Conservation (phyloP, 2,888 invertebrate genomes). For the Philereme vetulata region DNA sequence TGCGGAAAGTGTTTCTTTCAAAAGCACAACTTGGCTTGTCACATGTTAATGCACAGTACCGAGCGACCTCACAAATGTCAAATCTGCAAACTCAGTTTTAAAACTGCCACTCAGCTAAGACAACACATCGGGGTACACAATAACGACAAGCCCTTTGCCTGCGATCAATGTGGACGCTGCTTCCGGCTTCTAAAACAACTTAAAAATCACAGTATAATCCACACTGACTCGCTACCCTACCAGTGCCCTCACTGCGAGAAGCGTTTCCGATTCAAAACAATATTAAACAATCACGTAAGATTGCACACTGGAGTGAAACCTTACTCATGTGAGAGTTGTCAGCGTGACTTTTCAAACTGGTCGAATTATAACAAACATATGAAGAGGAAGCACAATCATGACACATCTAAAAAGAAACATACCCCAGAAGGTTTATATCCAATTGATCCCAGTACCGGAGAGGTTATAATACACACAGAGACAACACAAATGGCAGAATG, state of each 20-base stretch:
- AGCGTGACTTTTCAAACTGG: conserved; percentile 88
- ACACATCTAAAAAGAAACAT: conserved; percentile 60
- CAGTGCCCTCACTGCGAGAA: conserved; percentile 88
- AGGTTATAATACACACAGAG: neutral
- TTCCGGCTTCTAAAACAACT: conserved; percentile 64
- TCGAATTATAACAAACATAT: conserved; percentile 91
- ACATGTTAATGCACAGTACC: conserved; percentile 75
- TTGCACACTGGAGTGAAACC: conserved; percentile 88
- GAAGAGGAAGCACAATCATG: conserved; percentile 87
- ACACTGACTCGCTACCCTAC: conserved; percentile 88
- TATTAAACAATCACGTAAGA: conserved; percentile 78
- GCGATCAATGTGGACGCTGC: conserved; percentile 57
- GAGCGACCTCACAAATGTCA: conserved; percentile 61
- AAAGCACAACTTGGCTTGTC: conserved; percentile 83
- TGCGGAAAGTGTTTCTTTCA: conserved; percentile 85
- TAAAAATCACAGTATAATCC: conserved; percentile 87
- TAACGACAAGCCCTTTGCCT: conserved; percentile 54
- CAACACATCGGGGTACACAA: conserved; percentile 59
- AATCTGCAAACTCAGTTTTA: conserved; percentile 63
- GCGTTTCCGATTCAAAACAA: conserved; percentile 75
- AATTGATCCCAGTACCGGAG: conserved; percentile 1
- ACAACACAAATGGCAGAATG: conserved; percentile 2
- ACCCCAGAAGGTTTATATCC: conserved; percentile 58
- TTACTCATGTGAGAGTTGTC: conserved; percentile 87
- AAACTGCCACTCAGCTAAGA: conserved; percentile 44